Base-by-base conservation (phyloP, 1,140 invertebrate genomes). In the Zophobas atratus region DNA sequence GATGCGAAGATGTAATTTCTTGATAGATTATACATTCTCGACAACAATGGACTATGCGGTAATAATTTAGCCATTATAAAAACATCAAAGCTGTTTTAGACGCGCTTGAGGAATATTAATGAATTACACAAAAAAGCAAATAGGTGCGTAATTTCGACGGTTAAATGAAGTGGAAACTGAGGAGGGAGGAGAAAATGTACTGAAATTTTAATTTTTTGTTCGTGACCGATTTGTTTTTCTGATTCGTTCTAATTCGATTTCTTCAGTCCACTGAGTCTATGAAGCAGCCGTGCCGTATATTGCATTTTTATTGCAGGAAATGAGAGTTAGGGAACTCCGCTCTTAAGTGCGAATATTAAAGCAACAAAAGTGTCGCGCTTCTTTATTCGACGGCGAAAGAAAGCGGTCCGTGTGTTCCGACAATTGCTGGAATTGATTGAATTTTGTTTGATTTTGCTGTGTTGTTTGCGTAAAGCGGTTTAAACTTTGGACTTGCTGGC, bases 1-100 rank as follows among this genome's bases (percentile, higher is more conserved):
- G n/a, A 51, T 63, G 39, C 60, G 60, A 33, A 20, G 20, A 51
- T 43, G 38, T 67, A 67, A 67, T 67, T 67, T 67, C 60, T 67
- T 67, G 60, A 67, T 67, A 67, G 60, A 67, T 67, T 67, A 67
- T 43, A 32, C 39, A 67, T 67, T 67, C 60, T 8, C 1, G 60
- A 32, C 60, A 67, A 67, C 60, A 67, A 67, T 67, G 43, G 60
- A 67, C 6, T 39, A 43, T 38, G 35, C 34, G 35, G 60, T 36
- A 67, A 67, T 67, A 67, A 46, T 32, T 67, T 67, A 67, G 60
- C 60, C 49, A 41, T 67, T 39, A 67, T 67, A 67, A 67, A 67
- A 67, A 63, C 57, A 63, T 63, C 57, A 6, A 51, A 51, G 57
- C 36, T 39, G 36, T 41, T 36, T 39, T 4, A 41, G 57, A 38